Conservation (phyloP, 2,113 vertebrate genomes). For the Bos taurus region ARS-UCD2.0 NC_037347.1:41325501-41326000, state of each 20-base stretch:
- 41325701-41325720: neutral
- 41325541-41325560: neutral
- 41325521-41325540: neutral
- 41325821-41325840: neutral
- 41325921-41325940: neutral
- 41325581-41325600: neutral
- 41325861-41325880: neutral
- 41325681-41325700: neutral
- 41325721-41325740: neutral
- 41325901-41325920: slow-evolving; percentile 4
- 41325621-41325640: neutral
- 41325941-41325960: neutral
- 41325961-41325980: neutral
- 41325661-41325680: neutral
- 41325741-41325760: neutral
- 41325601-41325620: neutral
- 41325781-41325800: neutral
- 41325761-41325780: neutral
- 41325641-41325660: neutral
- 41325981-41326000: neutral
- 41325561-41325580: neutral
- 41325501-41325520: neutral
- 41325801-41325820: neutral
- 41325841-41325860: neutral
- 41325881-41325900: neutral